Conservation (phyloP, 2,113 vertebrate species). For the Rhineura floridana region DNA sequence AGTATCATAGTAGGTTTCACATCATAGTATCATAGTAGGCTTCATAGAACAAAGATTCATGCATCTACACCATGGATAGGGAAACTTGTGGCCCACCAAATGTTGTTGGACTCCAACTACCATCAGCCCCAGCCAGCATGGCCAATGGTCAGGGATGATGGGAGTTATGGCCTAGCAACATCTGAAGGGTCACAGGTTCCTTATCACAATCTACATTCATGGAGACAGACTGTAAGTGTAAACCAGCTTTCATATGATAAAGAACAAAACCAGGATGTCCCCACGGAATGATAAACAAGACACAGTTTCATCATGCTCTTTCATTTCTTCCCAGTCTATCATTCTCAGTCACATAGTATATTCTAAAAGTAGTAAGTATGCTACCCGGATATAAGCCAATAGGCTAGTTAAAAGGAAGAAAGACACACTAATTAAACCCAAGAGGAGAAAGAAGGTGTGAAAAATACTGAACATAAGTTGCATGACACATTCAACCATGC, state of each 20-base stretch:
- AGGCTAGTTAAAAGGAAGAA: background rate
- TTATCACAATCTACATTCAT: too few species aligned
- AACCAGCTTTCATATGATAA: background rate
- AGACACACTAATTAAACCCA: conserved; percentile 20
- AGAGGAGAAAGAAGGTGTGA: conserved; percentile 16
- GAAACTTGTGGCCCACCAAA: too few species aligned
- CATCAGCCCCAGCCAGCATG: too few species aligned
- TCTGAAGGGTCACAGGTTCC: too few species aligned
- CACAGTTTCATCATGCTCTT: background rate
- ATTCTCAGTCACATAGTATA: background rate
- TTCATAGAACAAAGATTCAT: too few species aligned
- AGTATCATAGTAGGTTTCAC: background rate
- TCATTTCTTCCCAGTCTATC: background rate
- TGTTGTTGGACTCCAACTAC: too few species aligned
- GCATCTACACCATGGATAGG: too few species aligned
- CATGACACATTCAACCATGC: conserved; percentile 1
- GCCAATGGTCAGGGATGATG: too few species aligned
- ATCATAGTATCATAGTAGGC: too few species aligned
- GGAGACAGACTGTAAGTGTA: background rate
- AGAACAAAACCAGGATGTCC: background rate
- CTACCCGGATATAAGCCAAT: conserved; percentile 10
- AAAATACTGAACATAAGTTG: conserved; percentile 32
- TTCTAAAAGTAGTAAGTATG: conserved; percentile 8
- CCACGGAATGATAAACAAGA: background rate
- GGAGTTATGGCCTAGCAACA: too few species aligned